Conservation (phyloP, 2,888 invertebrate genomes). For the Osedax frankpressi region DNA sequence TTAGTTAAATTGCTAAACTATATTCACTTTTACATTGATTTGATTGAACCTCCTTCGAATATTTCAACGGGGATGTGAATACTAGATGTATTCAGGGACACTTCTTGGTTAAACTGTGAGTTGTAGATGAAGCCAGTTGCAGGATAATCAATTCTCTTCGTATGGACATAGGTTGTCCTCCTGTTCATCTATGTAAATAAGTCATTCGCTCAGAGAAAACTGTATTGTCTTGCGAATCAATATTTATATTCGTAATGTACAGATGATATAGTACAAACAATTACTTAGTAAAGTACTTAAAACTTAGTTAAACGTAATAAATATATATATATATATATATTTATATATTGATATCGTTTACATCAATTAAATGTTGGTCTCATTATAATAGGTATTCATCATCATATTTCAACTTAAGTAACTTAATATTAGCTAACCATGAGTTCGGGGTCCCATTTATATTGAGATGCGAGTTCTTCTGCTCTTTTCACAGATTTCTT, state of each 20-base stretch:
- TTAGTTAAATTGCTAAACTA: too few relatives aligned
- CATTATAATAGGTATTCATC: too few relatives aligned
- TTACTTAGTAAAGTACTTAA: too few relatives aligned
- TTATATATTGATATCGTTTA: too few relatives aligned
- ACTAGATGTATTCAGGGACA: constrained; percentile 36
- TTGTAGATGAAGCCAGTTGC: not conserved
- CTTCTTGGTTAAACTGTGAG: constrained; percentile 18
- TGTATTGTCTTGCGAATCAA: too few relatives aligned
- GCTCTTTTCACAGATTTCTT: not conserved
- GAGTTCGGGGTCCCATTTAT: not conserved
- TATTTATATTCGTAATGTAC: too few relatives aligned
- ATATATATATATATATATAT: too few relatives aligned
- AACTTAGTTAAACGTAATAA: too few relatives aligned
- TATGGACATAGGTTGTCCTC: not conserved
- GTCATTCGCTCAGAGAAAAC: too few relatives aligned
- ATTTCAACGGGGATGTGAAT: constrained; percentile 50
- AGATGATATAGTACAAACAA: too few relatives aligned
- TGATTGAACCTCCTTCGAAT: constrained; percentile 49
- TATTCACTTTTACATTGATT: not conserved
- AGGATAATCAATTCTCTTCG: not conserved
- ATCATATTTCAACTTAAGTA: not conserved
- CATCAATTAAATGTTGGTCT: too few relatives aligned
- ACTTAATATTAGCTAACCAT: not conserved
- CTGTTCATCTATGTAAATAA: not conserved
- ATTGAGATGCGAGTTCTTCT: not conserved